Base-by-base conservation (phyloP, 2,113 vertebrate species). In the Aix galericulata region DNA sequence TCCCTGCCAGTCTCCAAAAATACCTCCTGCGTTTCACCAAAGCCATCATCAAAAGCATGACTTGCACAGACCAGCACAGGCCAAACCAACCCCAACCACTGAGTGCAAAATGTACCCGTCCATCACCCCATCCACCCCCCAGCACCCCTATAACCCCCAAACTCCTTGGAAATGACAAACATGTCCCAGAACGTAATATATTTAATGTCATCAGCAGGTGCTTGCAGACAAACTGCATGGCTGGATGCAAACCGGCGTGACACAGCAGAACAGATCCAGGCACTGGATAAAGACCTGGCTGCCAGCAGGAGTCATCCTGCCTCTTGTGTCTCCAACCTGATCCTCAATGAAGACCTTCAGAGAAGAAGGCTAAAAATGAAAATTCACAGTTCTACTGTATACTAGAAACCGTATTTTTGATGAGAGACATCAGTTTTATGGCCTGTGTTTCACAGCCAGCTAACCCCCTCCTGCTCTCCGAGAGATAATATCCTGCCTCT, bases 401-500 rank as follows among this genome's bases (percentile, higher is more conserved):
- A 62, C 23, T 50, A 76, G 82, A 79, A n/a, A n/a, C 50, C 59
- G 58, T 69, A 58, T 40, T 88, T 93, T 86, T 76, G 82, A 88
- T 29, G 52, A 56, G 71, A 85, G 66, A 82, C 13, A 62, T 63
- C 22, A 16, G 26, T 21, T 91, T 86, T 73, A 88, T 32, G 40
- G 44, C 62, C 58, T 68, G 11, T 18, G 13, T 72, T 79, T 79
- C 21, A 42, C 60, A 69, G 79, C 75, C 88, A 96, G 85, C 50
- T 64, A 91, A 76, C 71, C 80, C 40, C 75, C 79, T 94, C 79
- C 79, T 67, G 56, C 72, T 73, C 85, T 73, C 25, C 6, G 10
- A 74, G 63, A 67, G 72, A 80, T 89, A 96, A 95, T 29, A 94
- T 50, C n/a, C 55, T 62, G 21, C 42, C 76, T 71, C 86, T 83